A percentile compares a stretch with the other conserved stretches of the same genome.
phyloP scores from a whole-genome alignment of 2,113 vertebrate genomes.

The Zosterops japonicus region DNA sequence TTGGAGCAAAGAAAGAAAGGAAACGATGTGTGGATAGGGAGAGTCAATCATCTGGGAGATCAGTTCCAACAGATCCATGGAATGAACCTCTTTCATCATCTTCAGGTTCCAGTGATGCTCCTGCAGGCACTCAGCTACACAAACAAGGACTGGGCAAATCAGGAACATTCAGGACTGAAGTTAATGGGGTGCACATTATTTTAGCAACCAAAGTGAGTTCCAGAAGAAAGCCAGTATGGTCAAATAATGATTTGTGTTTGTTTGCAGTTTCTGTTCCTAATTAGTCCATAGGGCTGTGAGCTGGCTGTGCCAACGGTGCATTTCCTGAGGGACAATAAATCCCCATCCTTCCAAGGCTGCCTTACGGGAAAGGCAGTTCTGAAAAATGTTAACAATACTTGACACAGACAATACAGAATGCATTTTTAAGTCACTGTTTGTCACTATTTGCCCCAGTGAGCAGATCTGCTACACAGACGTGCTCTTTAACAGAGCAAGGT shows the following conservation, averaged over 20 bases:
- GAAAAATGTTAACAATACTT: background rate
- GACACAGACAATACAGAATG: background rate
- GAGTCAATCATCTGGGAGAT: background rate
- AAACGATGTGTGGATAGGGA: background rate
- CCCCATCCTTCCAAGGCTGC: background rate
- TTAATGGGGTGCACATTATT: background rate
- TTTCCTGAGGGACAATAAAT: background rate
- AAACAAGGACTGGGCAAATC: background rate
- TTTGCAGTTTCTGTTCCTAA: background rate
- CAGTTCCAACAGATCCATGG: background rate
- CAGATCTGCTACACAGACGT: background rate
- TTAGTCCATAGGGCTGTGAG: background rate
- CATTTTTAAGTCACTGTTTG: background rate
- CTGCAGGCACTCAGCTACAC: background rate
- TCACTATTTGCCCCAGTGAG: background rate
- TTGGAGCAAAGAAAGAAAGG: background rate
- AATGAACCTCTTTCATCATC: background rate
- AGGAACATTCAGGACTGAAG: background rate
- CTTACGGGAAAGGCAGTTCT: background rate
- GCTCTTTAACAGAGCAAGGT: background rate
- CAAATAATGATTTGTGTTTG: background rate
- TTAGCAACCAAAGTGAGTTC: background rate
- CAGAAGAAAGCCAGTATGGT: background rate
- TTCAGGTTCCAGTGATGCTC: background rate
- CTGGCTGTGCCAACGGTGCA: background rate